Evolutionary conservation across 2,797 vertebrate genomes (phyloP), one percentile per base, ranked within the genome.

Genomic region (Oryzias dopingdopingensis): DNA sequence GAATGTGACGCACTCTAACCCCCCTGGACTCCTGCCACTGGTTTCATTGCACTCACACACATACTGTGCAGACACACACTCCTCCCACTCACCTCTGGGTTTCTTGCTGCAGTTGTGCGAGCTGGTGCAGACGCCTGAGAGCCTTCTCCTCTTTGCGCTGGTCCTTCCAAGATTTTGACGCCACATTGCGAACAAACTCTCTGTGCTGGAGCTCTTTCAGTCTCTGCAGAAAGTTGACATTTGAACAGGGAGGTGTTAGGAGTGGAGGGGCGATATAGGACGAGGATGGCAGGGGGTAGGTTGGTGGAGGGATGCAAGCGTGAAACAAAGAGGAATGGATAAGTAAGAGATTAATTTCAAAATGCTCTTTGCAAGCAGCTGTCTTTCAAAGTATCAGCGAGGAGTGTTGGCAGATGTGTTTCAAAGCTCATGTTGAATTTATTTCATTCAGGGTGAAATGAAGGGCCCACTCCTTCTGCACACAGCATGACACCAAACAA

Each of bases 131-230:
- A 20, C 95, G 91, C 72, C 94, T 94, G 72, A 99, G 92, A 65
- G 95, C 95, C 82, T 95, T 95, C 85, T 99, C 96, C 86, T 99
- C 95, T 82, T 98, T 99, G 85, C 94, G 95, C 68, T 97, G 95
- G 91, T 98, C 96, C 90, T 98, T 99, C 96, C 96, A 98, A 41
- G 95, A 97, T 88, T 98, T 99, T 23, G 97, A 99, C 77, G 96
- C 93, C 84, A 99, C 96, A 14, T 99, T 99, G 62, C 97, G 92
- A 84, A 95, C 95, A 88, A 96, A 99, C 90, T 99, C 97, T 62
- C 97, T 92, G 84, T 99, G 97, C 84, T 99, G 96, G 82, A 99
- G 91, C 85, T 99, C 97, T 85, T 99, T 99, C 83, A 99, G 84
- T 85, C 97, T 94, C 97, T 99, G 82, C 56, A 48, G 66, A 73